Base-by-base conservation (phyloP, 2,888 invertebrate genomes). In the Miltochrista miniata region DNA sequence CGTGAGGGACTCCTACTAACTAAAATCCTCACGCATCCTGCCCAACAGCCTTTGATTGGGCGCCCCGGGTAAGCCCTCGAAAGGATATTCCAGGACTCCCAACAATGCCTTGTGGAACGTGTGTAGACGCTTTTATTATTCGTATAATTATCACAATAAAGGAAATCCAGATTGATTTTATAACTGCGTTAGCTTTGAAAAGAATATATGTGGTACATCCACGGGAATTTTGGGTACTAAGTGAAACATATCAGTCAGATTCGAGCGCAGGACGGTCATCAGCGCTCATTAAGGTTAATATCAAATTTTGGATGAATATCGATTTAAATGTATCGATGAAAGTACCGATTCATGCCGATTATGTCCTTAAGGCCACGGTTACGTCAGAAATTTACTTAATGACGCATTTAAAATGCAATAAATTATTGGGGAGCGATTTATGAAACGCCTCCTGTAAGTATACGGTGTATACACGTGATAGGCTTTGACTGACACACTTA, bases 281-380 rank as follows among this genome's bases (percentile, higher is more conserved):
- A 87, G 72, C 79, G 53, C 82, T 85, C 88, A 90, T 90, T 89
- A 88, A 84, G 81, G 84, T 87, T 88, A 87, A 87, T 86, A 85
- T 83, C 74, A 80, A 83, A 83, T 83, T 85, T 85, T 82, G 83
- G 77, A 70, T 67, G 74, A 81, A 81, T 82, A 85, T 82, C 85
- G 82, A 85, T 85, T 83, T 87, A 81, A 86, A 87, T 87, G 83
- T 83, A 85, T 85, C 87, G 87, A 83, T 79, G 79, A 84, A 85
- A 85, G 85, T 81, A 81, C 72, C 79, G 80, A 84, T 83, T 82
- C 72, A 71, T 69, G 74, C 72, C 79, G 83, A 85, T 85, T 81
- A 79, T 65, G 70, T 71, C 76, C 79, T 74, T 67, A 61, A 64
- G 57, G 47, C 60, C 54, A 59, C 63, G 49, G 59, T 67, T 67